Conservation (phyloP, 2,113 vertebrate genomes). For the Sisor rabdophorus region DNA sequence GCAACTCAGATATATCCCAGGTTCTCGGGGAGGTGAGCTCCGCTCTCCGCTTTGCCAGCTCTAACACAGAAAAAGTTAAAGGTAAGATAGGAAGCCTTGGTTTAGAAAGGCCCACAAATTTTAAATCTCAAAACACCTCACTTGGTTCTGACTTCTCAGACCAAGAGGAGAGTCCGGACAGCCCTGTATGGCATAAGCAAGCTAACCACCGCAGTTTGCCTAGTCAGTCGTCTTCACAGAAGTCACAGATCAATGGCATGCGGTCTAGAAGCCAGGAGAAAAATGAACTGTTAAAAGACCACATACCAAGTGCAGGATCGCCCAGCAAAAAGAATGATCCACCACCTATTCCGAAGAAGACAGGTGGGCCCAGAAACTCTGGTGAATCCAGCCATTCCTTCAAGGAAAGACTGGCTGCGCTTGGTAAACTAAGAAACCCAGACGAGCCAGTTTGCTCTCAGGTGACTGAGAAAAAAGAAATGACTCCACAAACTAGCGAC, state of each 20-base stretch:
- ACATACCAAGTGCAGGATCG: constrained; percentile 42
- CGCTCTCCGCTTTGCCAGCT: constrained; percentile 58
- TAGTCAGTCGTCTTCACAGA: constrained; percentile 47
- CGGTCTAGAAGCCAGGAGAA: constrained; percentile 53
- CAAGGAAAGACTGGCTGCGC: constrained; percentile 77
- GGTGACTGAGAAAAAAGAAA: constrained; percentile 43
- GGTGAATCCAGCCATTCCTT: constrained; percentile 78
- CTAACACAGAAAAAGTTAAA: constrained; percentile 57
- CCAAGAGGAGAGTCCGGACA: constrained; percentile 64
- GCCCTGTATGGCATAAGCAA: constrained; percentile 63
- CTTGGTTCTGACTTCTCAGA: constrained; percentile 59
- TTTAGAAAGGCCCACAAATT: constrained; percentile 34
- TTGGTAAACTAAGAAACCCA: constrained; percentile 76
- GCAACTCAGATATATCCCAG: constrained; percentile 45
- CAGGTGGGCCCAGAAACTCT: constrained; percentile 57
- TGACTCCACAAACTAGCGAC: constrained; percentile 44
- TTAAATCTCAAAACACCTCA: constrained; percentile 47
- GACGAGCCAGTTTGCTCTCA: constrained; percentile 63
- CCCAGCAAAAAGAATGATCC: constrained; percentile 55
- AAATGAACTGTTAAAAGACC: constrained; percentile 32
- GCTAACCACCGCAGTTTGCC: constrained; percentile 65
- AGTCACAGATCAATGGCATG: constrained; percentile 38
- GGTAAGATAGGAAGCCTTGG: constrained; percentile 39
- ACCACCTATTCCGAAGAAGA: constrained; percentile 61
- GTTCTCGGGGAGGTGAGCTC: constrained; percentile 61